Conservation (phyloP, 2,113 vertebrate species). For the Lasiurus cinereus region DNA sequence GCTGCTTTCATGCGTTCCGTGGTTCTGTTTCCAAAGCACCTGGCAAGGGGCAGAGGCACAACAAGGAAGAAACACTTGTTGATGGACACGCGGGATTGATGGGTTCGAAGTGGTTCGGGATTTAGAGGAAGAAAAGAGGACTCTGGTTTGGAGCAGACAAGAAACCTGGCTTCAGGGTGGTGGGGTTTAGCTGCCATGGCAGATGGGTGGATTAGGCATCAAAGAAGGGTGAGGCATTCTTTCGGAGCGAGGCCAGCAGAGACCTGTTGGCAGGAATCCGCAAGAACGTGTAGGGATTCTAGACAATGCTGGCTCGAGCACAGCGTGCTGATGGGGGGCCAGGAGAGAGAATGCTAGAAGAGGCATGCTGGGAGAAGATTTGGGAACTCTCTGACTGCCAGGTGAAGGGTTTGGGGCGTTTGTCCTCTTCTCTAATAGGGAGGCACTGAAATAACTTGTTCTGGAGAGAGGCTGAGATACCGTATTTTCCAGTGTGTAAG, state of each 20-base stretch:
- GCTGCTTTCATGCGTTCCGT: not conserved
- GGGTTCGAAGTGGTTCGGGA: slow-evolving; percentile 14
- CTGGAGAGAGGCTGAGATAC: not conserved
- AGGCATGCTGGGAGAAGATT: not conserved
- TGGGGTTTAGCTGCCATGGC: slow-evolving; percentile 57
- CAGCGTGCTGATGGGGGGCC: not conserved
- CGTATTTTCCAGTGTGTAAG: too few species aligned
- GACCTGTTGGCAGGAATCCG: slow-evolving; percentile 61
- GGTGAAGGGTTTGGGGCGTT: not conserved
- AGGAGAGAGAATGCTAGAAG: not conserved
- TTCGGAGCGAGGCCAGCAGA: slow-evolving; percentile 29
- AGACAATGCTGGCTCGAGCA: slow-evolving; percentile 30
- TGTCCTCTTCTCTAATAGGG: not conserved
- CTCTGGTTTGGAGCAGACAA: slow-evolving; percentile 50
- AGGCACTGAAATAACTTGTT: slow-evolving; percentile 1
- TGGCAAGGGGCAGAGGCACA: slow-evolving; percentile 36
- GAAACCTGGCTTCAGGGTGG: slow-evolving; percentile 66
- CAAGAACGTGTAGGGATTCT: not conserved
- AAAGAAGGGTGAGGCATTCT: slow-evolving; percentile 43
- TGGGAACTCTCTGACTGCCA: slow-evolving; percentile 13
- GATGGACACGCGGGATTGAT: not conserved
- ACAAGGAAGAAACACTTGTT: slow-evolving; percentile 44
- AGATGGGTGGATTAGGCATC: slow-evolving; percentile 72
- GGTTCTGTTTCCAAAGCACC: slow-evolving; percentile 6
- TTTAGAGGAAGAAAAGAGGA: slow-evolving; percentile 36